Conservation (phyloP, 2,888 invertebrate genomes). For the Anthophora plumipes region DNA sequence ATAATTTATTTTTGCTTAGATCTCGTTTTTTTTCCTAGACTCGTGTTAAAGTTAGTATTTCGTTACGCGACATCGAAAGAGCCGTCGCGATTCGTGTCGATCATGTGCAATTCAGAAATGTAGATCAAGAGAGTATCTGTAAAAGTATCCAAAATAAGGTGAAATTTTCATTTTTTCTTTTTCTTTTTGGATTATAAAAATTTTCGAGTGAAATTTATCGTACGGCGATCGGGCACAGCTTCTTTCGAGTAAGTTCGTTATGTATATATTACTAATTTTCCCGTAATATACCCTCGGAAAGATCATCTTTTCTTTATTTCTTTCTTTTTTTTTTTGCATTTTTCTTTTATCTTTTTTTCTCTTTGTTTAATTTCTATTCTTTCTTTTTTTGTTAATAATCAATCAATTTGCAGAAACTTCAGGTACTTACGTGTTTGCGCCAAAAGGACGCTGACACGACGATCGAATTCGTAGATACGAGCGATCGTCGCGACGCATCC, state of each 20-base stretch:
- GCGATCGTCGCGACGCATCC: slow-evolving; percentile 60
- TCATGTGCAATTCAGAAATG: neutral
- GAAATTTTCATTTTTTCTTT: neutral
- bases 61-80: slow-evolving; percentile 55
- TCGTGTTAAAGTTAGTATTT: slow-evolving; percentile 63
- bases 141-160: neutral
- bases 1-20: slow-evolving; percentile 32
- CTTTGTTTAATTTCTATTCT: slow-evolving; percentile 41
- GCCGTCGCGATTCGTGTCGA: slow-evolving; percentile 50
- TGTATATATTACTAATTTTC: slow-evolving; percentile 46
- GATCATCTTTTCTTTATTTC: slow-evolving; percentile 30
- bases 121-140: neutral
- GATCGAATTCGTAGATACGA: slow-evolving; percentile 50
- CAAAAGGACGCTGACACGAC: slow-evolving; percentile 54
- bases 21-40: slow-evolving; percentile 49
- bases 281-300: slow-evolving; percentile 66
- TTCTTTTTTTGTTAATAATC: slow-evolving; percentile 58
- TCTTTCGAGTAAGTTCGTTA: slow-evolving; percentile 62
- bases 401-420: slow-evolving; percentile 53
- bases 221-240: slow-evolving; percentile 65
- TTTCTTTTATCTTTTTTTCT: too few species aligned
- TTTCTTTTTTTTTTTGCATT: slow-evolving; percentile 24
- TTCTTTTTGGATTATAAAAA: neutral
- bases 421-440: slow-evolving; percentile 70
- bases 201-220: neutral